Base-by-base conservation (phyloP, 1,140 invertebrate genomes). In the Drosophila virilis region DNA sequence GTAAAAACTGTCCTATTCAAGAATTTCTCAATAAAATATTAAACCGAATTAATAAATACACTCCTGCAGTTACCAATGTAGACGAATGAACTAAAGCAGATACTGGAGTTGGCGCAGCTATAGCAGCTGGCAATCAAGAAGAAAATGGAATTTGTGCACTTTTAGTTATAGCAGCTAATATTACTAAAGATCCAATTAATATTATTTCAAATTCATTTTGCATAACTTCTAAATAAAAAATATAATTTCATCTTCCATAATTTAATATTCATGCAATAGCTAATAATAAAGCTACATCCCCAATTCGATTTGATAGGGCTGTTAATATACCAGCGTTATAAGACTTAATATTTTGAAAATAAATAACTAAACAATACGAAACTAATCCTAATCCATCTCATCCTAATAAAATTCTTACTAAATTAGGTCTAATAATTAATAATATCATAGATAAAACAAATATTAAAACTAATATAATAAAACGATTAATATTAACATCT, bases 121-220 rank as follows among this genome's bases (percentile, higher is more conserved):
- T 96, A 35, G 95, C 95, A 6, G 93, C 93, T 0, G 95, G 95
- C 37, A 96, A 91, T 89, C 95, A 93, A 42, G 93, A 93, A 79
- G 94, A 95, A 94, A 96, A 96, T 54, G 95, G 95, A 93, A 96
- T 93, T 93, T 96, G 95, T 85, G 95, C 95, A 77, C 95, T 96
- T 92, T 96, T 96, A 75, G 95, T 96, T 92, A 96, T 93, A 54
- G 93, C 91, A 3, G 93, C 94, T 79, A 94, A 86, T 75, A 93
- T 81, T 55, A 94, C 82, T 89, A 94, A 89, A 62, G 84, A 61
- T 8, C 92, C 82, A 92, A 94, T 89, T 74, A 94, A 70, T 76
- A 83, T 73, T 88, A 93, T 93, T 75, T 79, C 86, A 82, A 58
- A 82, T 85, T 92, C 81, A 80, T 78, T 92, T 80, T 86, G 80